These are phyloP conservation scores for Ceratoteleas bidentatus DNA, from an alignment of 1,140 invertebrate species.

Conservation along the genomic window DNA sequence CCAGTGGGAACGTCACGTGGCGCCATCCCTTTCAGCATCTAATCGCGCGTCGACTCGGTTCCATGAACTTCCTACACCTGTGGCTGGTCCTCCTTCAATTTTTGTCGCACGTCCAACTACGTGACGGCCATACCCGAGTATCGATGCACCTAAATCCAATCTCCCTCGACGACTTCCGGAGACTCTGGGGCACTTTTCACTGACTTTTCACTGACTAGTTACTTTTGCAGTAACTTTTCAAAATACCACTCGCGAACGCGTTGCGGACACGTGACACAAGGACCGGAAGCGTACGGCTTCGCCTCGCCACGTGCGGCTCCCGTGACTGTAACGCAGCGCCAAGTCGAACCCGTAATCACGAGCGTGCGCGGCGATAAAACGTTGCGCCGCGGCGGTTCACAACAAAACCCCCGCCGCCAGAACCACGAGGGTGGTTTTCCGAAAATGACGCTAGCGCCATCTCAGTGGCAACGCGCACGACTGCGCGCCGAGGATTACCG, in stretches of 20 bases:
- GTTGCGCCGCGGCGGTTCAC: conserved; percentile 46
- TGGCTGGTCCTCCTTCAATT: conserved; percentile 19
- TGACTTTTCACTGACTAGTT: neutral
- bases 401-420: conserved; percentile 53
- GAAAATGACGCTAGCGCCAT: conserved; percentile 19
- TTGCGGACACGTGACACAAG: neutral
- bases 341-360: conserved; percentile 49
- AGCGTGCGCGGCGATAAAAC: conserved; percentile 56
- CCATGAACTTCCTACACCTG: conserved; percentile 39
- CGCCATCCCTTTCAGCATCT: conserved; percentile 16
- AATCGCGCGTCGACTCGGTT: conserved; percentile 19
- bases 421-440: conserved; percentile 46
- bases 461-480: neutral
- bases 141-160: neutral
- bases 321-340: conserved; percentile 37
- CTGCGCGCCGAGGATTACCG: no score
- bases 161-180: neutral
- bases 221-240: neutral
- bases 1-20: conserved; percentile 9
- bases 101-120: neutral
- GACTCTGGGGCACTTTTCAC: no score
- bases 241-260: neutral
- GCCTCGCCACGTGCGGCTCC: conserved; percentile 35
- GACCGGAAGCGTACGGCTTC: conserved; percentile 8
- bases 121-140: neutral